Conservation (phyloP, 2,888 invertebrate genomes). For the Drosophila pegasa region DNA sequence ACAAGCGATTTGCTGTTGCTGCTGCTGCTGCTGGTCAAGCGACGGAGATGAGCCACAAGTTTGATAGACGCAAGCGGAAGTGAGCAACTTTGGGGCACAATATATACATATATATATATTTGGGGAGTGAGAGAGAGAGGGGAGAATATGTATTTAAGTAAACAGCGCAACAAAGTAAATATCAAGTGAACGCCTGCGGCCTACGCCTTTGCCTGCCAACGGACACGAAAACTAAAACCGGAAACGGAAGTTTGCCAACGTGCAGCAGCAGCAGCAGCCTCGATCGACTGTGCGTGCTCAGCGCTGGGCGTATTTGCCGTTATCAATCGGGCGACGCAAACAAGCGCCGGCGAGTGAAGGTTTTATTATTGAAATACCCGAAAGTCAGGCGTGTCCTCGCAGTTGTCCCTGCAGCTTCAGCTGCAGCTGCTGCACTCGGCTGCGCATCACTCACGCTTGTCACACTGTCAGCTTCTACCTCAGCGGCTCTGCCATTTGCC, state of each 20-base stretch:
- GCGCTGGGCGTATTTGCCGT: constrained; percentile 25
- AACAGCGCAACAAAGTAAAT: constrained; percentile 77
- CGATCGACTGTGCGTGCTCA: constrained; percentile 59
- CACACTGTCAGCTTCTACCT: constrained; percentile 48
- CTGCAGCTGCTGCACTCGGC: background rate
- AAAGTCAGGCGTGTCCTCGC: constrained; percentile 6
- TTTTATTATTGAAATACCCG: constrained; percentile 43
- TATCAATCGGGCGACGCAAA: constrained; percentile 46
- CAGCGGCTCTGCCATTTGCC: constrained; percentile 21
- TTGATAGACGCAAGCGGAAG: constrained; percentile 70
- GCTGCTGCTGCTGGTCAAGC: constrained; percentile 74
- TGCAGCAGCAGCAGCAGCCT: constrained; percentile 39
- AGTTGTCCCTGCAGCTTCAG: background rate
- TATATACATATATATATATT: background rate
- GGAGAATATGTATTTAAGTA: constrained; percentile 53
- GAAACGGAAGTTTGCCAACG: constrained; percentile 76
- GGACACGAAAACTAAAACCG: constrained; percentile 74
- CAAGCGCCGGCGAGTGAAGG: constrained; percentile 15
- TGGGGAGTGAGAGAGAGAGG: background rate
- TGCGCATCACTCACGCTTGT: constrained; percentile 54
- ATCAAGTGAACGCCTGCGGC: constrained; percentile 77
- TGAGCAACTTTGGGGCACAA: constrained; percentile 58
- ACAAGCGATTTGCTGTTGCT: constrained; percentile 68
- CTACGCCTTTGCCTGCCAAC: constrained; percentile 46
- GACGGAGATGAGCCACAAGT: constrained; percentile 55